These are phyloP conservation scores for Limnothrissa miodon DNA, from an alignment of 2,113 vertebrate genomes.

Conservation along the genomic window DNA sequence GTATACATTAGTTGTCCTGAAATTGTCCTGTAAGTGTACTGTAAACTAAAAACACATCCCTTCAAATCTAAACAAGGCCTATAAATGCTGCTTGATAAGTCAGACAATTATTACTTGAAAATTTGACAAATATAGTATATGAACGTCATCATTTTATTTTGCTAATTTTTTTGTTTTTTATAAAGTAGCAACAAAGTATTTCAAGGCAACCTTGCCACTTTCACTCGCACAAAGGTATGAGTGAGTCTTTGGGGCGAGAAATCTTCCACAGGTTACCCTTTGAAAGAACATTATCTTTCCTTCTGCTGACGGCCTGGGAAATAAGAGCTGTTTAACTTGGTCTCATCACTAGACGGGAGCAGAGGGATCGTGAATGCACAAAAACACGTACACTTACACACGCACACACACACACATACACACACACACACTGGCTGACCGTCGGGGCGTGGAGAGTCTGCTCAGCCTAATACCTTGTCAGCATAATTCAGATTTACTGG, in stretches of 20 bases:
- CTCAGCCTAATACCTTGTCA: constrained; percentile 22
- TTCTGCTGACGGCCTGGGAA: constrained; percentile 1
- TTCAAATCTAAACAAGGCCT: neutral
- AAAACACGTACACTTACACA: neutral
- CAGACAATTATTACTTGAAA: neutral
- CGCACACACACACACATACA: neutral
- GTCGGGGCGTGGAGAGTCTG: constrained; percentile 7
- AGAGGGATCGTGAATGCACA: neutral
- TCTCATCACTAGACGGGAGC: neutral
- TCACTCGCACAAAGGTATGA: neutral
- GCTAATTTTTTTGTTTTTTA: neutral
- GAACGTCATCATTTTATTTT: neutral
- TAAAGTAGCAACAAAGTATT: neutral
- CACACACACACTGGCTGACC: neutral
- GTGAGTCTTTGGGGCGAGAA: neutral
- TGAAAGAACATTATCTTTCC: neutral
- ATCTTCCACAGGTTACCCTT: neutral
- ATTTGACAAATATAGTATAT: neutral
- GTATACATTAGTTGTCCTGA: neutral
- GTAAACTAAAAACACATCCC: neutral
- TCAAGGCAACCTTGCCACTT: neutral
- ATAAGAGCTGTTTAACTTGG: constrained; percentile 6
- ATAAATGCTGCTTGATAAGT: neutral
- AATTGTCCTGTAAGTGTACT: neutral
- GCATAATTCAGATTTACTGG: constrained; percentile 51